phyloP scores from a whole-genome alignment of 2,888 invertebrate species.

The Protula sp. region DNA sequence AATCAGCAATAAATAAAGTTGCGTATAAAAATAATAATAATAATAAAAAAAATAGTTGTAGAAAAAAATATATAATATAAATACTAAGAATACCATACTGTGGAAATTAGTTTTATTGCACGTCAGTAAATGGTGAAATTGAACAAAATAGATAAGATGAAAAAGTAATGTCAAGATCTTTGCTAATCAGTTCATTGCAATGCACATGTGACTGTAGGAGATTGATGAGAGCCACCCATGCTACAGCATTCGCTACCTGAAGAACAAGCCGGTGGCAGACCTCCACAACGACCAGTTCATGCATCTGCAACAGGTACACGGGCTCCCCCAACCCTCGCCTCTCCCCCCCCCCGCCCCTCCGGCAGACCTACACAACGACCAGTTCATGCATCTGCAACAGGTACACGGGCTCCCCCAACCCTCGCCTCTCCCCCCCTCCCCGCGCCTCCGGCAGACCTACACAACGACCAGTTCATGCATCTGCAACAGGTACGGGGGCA shows the following conservation, averaged over 20 bases:
- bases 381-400: conserved; percentile 67
- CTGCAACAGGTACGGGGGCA: conserved; percentile 8
- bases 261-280: conserved; percentile 85
- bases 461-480: conserved; percentile 84
- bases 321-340: too few relatives aligned
- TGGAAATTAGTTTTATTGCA: too few relatives aligned
- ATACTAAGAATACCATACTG: too few relatives aligned
- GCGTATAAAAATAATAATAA: too few relatives aligned
- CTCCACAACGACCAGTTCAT: conserved; percentile 85
- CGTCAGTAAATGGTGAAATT: too few relatives aligned
- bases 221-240: conserved; percentile 88
- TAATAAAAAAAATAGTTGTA: too few relatives aligned
- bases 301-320: conserved; percentile 53
- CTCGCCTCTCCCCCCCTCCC: neutral
- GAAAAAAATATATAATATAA: too few relatives aligned
- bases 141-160: too few relatives aligned
- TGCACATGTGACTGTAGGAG: conserved; percentile 21
- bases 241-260: conserved; percentile 76
- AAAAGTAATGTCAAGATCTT: too few relatives aligned
- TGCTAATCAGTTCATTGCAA: too few relatives aligned
- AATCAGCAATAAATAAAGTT: too few relatives aligned
- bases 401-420: neutral
- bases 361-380: conserved; percentile 78
- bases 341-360: conserved; percentile 61
- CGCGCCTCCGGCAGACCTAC: conserved; percentile 74